Base-by-base conservation (phyloP, 2,888 invertebrate genomes). In the Hyles lineata region DNA sequence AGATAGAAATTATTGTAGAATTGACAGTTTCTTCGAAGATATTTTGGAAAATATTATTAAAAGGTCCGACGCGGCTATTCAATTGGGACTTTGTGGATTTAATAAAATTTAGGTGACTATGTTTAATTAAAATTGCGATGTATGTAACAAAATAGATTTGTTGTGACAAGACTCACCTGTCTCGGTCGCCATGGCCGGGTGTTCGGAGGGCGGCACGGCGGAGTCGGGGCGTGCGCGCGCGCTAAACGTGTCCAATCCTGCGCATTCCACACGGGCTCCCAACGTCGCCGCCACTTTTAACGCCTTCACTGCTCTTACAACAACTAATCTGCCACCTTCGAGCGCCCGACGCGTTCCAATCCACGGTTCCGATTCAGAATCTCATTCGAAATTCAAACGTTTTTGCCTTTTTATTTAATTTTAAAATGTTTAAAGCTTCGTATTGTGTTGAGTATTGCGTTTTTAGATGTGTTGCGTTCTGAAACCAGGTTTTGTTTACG, bases 101-200 rank as follows among this genome's bases (percentile, higher is more conserved):
- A 35, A 9, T 4, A 15, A 21, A n/a, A 21, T 23, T 0, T 19
- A 8, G n/a, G n/a, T 43, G 6, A 21, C 5, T 5, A 11, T 50
- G 6, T 17, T 50, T 50, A 50, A 67, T 67, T 50, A 67, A 7
- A 32, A 9, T 29, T 15, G 15, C 29, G 29, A 11, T 43, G 43
- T 43, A 43, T 43, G 15, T 25, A 32, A 19, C 17, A 58, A 55
- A 55, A n/a, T 32, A 19, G 7, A 52, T 50, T 62, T 17, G 71
- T 60, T 50, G 59, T 72, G 70, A 62, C 60, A 55, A 59, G 72
- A 90, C 92, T 92, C 79, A 95, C 95, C 93, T 80, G 95, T 91
- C 75, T 95, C 95, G 90, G 94, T 93, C 87, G 95, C 94, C 95
- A 95, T 95, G 91, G 92, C 91, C 87, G 92, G 89, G 83, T 89